Conservation (phyloP, 2,888 invertebrate genomes). For the Anoncus sp. region DNA sequence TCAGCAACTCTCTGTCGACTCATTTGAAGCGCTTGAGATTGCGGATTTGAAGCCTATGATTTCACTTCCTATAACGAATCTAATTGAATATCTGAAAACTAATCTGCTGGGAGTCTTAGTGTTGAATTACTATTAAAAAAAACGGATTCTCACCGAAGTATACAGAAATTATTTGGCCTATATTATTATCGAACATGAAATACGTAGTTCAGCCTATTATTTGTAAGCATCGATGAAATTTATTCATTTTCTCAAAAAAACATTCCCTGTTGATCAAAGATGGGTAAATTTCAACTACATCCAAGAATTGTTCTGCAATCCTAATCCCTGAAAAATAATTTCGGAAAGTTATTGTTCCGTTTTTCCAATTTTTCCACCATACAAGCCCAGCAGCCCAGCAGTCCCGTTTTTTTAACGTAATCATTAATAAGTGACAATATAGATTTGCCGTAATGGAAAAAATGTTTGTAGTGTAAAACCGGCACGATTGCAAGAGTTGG, state of each 20-base stretch:
- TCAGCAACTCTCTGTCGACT: not conserved
- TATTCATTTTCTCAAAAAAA: not conserved
- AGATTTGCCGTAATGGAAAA: too few species aligned
- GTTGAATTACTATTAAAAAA: constrained; percentile 3
- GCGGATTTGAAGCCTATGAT: not conserved
- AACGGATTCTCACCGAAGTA: not conserved
- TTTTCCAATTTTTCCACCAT: not conserved
- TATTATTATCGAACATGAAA: constrained; percentile 1
- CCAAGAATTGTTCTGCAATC: too few species aligned
- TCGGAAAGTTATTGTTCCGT: not conserved
- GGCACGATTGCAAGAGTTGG: constrained; percentile 34
- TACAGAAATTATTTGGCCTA: not conserved
- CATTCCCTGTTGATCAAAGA: not conserved
- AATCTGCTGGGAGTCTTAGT: constrained; percentile 1
- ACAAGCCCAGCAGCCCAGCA: not conserved
- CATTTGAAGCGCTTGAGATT: not conserved
- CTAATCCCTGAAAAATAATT: not conserved
- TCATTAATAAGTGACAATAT: too few species aligned
- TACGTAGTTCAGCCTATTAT: not conserved
- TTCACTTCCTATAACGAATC: not conserved
- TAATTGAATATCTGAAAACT: not conserved
- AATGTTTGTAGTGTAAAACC: constrained; percentile 38
- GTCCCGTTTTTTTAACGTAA: not conserved
- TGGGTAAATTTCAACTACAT: not conserved
- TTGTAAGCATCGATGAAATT: constrained; percentile 1